Evolutionary conservation across 1,140 invertebrate species (phyloP), one percentile per base, ranked within the genome.

Genomic region (Rhopalosiphum padi): DNA sequence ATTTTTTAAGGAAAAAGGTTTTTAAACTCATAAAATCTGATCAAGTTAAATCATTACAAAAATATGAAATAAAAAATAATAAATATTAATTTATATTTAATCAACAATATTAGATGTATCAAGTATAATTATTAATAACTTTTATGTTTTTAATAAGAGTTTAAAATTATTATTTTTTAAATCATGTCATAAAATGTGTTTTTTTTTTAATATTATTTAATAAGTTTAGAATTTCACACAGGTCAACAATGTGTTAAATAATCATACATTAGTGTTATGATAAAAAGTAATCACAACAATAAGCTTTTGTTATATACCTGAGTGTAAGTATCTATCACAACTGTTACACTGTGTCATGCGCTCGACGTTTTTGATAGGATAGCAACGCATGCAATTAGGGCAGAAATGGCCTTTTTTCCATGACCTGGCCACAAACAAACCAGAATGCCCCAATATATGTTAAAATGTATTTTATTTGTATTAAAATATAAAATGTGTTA

Each of bases 351-450:
- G 91, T 93, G 77, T 86, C 91, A 93, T 93, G 91, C 91, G 77
- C 51, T 93, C 91, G 48, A 93, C 30, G 82, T 93, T 93, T 93
- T 93, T 93, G 43, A 93, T 85, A 93, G 91, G 30, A 86, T 93
- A 93, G 91, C 91, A 93, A 93, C 91, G 82, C 91, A 93, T 93
- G 91, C 91, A 93, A 83, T 93, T 93, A 93, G 91, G 91, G 51
- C 91, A 93, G 82, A 53, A 93, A 93, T 93, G 91, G 91, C 91
- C 91, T 93, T 93, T 93, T 93, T 93, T 93, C 91, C 91, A 93
- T n/a, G 41, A 93, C 91, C 91, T 93, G 82, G 43, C 91, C 91
- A 93, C 30, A 77, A 77, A 93, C 91, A 93, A 85, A 93, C 91
- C 91, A 93, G 46, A 93, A 86, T 85, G 35, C 22, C n/a, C 37